These are phyloP conservation scores for Dynastes maya DNA, from an alignment of 2,888 invertebrate species.

Conservation along the genomic window DNA sequence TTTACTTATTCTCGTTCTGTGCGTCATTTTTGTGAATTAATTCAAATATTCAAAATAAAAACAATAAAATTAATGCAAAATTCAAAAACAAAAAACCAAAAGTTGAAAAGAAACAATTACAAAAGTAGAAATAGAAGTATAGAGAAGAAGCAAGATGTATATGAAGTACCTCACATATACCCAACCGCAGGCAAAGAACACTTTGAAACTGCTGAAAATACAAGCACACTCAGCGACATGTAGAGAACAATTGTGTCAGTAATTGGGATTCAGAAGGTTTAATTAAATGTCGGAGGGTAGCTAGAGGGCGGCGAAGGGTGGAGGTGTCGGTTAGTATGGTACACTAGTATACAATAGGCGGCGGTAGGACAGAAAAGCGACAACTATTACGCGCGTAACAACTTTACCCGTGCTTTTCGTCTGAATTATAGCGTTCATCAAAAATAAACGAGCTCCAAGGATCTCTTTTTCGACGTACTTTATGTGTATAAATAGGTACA, in stretches of 20 bases:
- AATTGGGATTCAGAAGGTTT: constrained; percentile 50
- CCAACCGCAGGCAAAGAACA: constrained; percentile 91
- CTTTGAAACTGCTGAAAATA: constrained; percentile 84
- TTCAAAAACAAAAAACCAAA: constrained; percentile 17
- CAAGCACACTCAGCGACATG: constrained; percentile 60
- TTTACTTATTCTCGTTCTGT: constrained; percentile 43
- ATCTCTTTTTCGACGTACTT: constrained; percentile 29
- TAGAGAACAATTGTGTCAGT: constrained; percentile 60
- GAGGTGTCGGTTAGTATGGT: constrained; percentile 12
- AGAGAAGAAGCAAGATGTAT: constrained; percentile 52
- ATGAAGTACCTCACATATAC: constrained; percentile 86
- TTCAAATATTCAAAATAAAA: constrained; percentile 28
- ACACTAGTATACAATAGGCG: constrained; percentile 5
- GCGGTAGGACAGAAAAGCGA: neutral
- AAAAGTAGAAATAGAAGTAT: constrained; percentile 40
- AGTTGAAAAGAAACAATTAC: constrained; percentile 8
- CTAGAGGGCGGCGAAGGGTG: constrained; percentile 11
- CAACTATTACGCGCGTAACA: constrained; percentile 41
- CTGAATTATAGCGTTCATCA: constrained; percentile 37
- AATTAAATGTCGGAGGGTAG: constrained; percentile 44
- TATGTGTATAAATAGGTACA: constrained; percentile 2
- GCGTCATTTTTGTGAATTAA: constrained; percentile 3
- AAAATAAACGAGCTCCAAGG: constrained; percentile 17
- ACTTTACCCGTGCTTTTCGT: constrained; percentile 21
- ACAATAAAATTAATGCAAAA: constrained; percentile 14